phyloP scores from a whole-genome alignment of 2,888 invertebrate genomes.

The Clunio marinus region DNA sequence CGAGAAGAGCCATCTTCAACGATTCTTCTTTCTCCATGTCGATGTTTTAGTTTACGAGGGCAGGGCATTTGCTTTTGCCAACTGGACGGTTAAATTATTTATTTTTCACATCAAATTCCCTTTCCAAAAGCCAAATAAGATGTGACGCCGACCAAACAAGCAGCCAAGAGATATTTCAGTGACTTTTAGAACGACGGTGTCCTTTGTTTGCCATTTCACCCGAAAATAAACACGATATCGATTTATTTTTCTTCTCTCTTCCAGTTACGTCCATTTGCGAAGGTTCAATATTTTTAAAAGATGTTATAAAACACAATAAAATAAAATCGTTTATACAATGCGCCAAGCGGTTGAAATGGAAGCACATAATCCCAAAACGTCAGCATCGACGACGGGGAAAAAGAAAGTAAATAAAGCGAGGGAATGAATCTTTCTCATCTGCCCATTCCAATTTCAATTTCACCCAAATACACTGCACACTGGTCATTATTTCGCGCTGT shows the following conservation, averaged over 20 bases:
- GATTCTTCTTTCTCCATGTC: conserved; percentile 1
- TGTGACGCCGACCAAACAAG: not conserved
- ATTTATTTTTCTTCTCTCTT: conserved; percentile 9
- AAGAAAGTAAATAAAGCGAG: conserved; percentile 31
- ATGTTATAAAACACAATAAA: conserved; percentile 26
- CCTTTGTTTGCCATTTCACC: conserved; percentile 34
- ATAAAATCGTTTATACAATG: conserved; percentile 21
- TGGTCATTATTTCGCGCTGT: conserved; percentile 36
- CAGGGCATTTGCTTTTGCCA: not conserved
- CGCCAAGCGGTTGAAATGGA: conserved; percentile 11
- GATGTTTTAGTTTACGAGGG: not conserved
- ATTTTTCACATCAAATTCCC: conserved; percentile 15
- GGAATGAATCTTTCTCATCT: conserved; percentile 11
- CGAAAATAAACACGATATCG: conserved; percentile 13
- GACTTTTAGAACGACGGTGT: conserved; percentile 20
- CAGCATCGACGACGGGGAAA: conserved; percentile 11
- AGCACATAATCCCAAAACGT: conserved; percentile 19
- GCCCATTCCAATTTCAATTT: too few relatives aligned
- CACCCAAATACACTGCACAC: not conserved
- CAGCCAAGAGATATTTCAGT: not conserved
- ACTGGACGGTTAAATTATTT: conserved; percentile 23
- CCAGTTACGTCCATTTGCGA: not conserved
- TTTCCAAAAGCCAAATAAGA: not conserved
- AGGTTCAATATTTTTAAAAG: conserved; percentile 32
- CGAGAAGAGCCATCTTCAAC: conserved; percentile 6